Evolutionary conservation across 2,797 vertebrate genomes (phyloP).

Genomic region (Falco novaeseelandiae): DNA sequence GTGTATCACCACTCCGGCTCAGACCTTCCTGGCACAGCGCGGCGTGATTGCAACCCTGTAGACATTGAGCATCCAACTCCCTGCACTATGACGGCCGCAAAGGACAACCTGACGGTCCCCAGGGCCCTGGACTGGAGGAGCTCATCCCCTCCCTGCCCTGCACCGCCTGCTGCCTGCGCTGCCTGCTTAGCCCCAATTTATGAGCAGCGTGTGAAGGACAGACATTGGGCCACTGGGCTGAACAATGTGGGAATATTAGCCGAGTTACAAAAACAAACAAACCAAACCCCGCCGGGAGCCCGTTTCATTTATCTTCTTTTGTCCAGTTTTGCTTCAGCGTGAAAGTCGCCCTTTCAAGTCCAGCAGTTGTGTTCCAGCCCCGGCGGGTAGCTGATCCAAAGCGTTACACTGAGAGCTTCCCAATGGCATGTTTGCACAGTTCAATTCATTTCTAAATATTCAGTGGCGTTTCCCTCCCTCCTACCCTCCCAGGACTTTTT

Average conservation of each 20-base stretch:
- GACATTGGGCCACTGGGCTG: slow-evolving; percentile 47
- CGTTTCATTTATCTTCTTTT: slow-evolving; percentile 74
- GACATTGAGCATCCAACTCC: accelerated
- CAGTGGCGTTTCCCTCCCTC: slow-evolving; percentile 64
- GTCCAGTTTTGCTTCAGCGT: slow-evolving; percentile 70
- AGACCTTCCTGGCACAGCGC: accelerated
- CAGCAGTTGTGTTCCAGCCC: slow-evolving; percentile 66
- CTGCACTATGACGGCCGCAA: accelerated
- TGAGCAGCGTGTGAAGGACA: slow-evolving; percentile 51
- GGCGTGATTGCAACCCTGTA: accelerated
- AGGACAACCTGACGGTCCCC: neutral
- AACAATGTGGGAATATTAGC: slow-evolving; percentile 73
- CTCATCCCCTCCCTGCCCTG: neutral
- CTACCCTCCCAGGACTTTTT: slow-evolving; percentile 29
- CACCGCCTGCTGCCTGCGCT: neutral
- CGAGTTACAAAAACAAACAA: slow-evolving; percentile 76
- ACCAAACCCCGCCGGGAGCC: slow-evolving; percentile 62
- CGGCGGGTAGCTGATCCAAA: slow-evolving; percentile 65
- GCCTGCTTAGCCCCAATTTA: slow-evolving; percentile 53
- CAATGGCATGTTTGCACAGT: slow-evolving; percentile 66
- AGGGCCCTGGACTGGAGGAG: accelerated
- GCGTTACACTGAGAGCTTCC: slow-evolving; percentile 53
- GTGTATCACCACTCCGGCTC: accelerated
- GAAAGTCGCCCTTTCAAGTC: slow-evolving; percentile 73
- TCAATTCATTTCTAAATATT: slow-evolving; percentile 70